These are phyloP conservation scores for Tychaedon coryphoeus DNA, from an alignment of 2,113 vertebrate genomes.

Conservation along the genomic window DNA sequence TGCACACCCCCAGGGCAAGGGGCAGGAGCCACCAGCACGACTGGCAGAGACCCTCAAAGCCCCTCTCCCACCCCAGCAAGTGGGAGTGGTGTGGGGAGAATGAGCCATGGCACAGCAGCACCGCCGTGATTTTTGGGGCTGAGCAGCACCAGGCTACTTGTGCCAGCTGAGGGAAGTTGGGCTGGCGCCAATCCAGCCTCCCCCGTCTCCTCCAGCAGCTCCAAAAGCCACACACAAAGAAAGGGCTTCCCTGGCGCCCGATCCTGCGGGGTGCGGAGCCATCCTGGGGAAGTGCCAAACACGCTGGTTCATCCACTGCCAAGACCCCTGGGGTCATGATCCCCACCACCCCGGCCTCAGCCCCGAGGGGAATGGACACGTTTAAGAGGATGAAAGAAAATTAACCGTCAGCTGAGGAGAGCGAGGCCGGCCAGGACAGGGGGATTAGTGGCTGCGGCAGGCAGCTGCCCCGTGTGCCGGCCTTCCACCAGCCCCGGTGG, in stretches of 20 bases:
- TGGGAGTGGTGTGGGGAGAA: not conserved
- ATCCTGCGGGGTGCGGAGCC: not conserved
- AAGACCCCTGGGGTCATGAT: accelerated
- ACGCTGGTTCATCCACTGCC: not conserved
- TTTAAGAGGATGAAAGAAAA: constrained; percentile 65
- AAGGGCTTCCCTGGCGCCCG: accelerated
- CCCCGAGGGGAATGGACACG: not conserved
- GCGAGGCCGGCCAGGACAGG: not conserved
- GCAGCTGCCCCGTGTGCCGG: not conserved
- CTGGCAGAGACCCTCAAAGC: not conserved
- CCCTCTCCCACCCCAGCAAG: not conserved
- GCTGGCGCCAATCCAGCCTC: not conserved
- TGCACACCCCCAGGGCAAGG: not conserved
- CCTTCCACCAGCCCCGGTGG: not conserved
- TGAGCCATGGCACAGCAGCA: not conserved
- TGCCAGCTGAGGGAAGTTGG: not conserved
- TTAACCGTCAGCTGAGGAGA: constrained; percentile 42
- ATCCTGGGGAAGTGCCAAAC: not conserved
- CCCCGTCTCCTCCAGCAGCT: not conserved
- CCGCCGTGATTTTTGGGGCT: not conserved
- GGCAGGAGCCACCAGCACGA: not conserved
- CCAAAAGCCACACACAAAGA: accelerated
- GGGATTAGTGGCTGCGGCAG: not conserved
- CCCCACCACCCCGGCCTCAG: not conserved
- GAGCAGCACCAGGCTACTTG: not conserved